Percentiles rank a stretch among this genome's conserved stretches.
Conservation (phyloP, 2,888 invertebrate species). For the Argyresthia albistria region DNA sequence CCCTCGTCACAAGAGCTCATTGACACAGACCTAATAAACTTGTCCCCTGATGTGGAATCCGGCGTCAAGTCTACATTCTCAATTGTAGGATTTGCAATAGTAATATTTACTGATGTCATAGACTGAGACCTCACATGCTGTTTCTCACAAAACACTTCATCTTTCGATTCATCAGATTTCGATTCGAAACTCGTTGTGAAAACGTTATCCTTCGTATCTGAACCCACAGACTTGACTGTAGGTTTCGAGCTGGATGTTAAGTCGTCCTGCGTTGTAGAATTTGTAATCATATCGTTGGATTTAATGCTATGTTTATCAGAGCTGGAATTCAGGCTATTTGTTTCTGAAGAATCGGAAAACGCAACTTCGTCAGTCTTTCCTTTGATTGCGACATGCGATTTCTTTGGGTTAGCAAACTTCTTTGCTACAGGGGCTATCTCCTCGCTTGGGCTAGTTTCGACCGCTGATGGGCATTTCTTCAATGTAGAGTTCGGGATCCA, state of each 20-base stretch:
- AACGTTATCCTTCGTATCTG: conserved; percentile 40
- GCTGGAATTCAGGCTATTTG: conserved; percentile 62
- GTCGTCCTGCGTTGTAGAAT: conserved; percentile 44
- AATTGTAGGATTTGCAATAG: conserved; percentile 81
- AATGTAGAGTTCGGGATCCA: conserved; percentile 96
- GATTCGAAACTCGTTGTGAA: conserved; percentile 35
- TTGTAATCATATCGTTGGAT: conserved; percentile 38
- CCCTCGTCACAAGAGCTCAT: conserved; percentile 80
- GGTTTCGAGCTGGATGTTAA: conserved; percentile 52
- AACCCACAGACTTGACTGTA: conserved; percentile 48
- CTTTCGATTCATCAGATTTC: conserved; percentile 44
- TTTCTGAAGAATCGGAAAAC: conserved; percentile 69
- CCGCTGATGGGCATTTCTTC: conserved; percentile 85
- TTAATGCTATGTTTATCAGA: conserved; percentile 66
- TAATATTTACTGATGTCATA: conserved; percentile 77
- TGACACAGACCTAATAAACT: conserved; percentile 74
- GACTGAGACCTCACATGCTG: conserved; percentile 68
- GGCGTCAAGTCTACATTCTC: conserved; percentile 80
- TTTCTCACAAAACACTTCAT: conserved; percentile 49
- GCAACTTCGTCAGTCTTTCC: conserved; percentile 51
- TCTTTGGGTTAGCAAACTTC: conserved; percentile 36
- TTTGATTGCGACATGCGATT: conserved; percentile 23
- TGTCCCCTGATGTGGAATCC: conserved; percentile 70
- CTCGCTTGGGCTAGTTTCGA: conserved; percentile 72
- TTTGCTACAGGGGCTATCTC: conserved; percentile 42